A percentile compares a stretch with the other conserved stretches of the same genome.
Conservation (phyloP, 2,888 invertebrate species). For the Glyphotaelius pellucidus region DNA sequence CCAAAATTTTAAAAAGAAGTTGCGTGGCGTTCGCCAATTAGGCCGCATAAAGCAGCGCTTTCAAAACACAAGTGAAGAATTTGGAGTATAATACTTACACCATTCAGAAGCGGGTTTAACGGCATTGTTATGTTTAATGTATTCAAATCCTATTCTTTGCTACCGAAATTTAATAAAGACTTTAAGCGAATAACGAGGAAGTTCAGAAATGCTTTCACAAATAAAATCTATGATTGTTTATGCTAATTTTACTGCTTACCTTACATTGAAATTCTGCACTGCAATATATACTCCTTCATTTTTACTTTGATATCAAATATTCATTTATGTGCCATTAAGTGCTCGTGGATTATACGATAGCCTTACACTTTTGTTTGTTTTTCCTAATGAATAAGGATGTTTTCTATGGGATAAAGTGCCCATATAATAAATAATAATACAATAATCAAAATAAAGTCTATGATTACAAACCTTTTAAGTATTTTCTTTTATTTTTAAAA, state of each 20-base stretch:
- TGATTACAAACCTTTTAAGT: no score
- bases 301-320: conserved; percentile 30
- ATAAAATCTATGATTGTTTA: conserved; percentile 57
- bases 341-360: neutral
- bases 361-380: neutral
- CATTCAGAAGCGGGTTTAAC: conserved; percentile 45
- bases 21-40: conserved; percentile 63
- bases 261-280: conserved; percentile 55
- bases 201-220: conserved; percentile 51
- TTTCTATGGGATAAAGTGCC: neutral
- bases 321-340: conserved; percentile 14
- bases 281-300: conserved; percentile 38
- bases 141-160: conserved; percentile 62
- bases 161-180: conserved; percentile 65
- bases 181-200: conserved; percentile 52
- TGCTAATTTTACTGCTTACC: conserved; percentile 57
- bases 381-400: neutral
- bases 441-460: no score
- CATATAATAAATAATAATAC: no score
- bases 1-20: conserved; percentile 47
- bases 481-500: no score
- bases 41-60: conserved; percentile 42
- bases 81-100: conserved; percentile 43
- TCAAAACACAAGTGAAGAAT: conserved; percentile 56
- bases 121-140: conserved; percentile 59